phyloP scores from a whole-genome alignment of 2,888 invertebrate genomes.

The Dastarcus helophoroides region DNA sequence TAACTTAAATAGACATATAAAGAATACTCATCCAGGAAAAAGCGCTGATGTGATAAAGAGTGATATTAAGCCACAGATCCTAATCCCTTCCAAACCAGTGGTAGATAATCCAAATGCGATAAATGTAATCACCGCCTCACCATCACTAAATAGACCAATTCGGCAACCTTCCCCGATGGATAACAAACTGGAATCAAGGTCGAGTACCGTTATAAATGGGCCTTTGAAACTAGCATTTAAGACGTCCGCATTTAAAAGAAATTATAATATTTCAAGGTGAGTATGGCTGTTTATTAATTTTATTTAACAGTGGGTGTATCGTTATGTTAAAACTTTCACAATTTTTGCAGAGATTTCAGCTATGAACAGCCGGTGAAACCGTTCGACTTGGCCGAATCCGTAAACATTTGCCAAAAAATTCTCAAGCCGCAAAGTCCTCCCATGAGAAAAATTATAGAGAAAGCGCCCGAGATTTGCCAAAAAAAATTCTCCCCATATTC shows the following conservation, averaged over 20 bases:
- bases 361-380: constrained; percentile 24
- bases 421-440: constrained; percentile 9
- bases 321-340: constrained; percentile 3
- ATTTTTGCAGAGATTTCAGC: constrained; percentile 26
- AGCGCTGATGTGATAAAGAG: constrained; percentile 27
- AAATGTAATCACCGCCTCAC: constrained; percentile 33
- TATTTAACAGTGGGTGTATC: constrained; percentile 2
- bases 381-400: constrained; percentile 27
- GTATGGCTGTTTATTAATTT: constrained; percentile 1
- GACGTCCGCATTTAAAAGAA: constrained; percentile 35
- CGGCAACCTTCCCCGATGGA: constrained; percentile 5
- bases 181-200: constrained; percentile 27
- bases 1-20: constrained; percentile 63
- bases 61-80: constrained; percentile 16
- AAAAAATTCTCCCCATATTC: constrained; percentile 22
- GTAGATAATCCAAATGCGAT: constrained; percentile 36
- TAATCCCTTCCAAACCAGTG: constrained; percentile 15
- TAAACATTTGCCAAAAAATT: constrained; percentile 29
- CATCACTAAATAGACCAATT: constrained; percentile 15
- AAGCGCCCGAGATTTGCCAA: constrained; percentile 24
- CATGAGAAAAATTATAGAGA: constrained; percentile 17
- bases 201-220: constrained; percentile 38
- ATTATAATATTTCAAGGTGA: constrained; percentile 35
- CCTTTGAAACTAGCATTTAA: constrained; percentile 40
- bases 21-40: constrained; percentile 57